Conservation (phyloP, 2,888 invertebrate species). For the Lacanobia wlatinum region DNA sequence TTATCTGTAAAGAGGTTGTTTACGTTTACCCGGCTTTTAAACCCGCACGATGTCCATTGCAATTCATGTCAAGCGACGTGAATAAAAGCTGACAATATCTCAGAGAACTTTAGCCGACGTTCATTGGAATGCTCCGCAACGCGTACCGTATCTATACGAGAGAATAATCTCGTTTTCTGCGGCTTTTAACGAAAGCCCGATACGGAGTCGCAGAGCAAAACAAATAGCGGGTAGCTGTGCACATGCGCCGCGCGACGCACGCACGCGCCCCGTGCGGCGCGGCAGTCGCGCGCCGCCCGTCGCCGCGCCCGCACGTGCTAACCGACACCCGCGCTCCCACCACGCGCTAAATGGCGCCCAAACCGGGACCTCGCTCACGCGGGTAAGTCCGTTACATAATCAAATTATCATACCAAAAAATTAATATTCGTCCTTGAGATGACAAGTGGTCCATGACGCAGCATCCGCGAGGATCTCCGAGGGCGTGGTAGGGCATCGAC, state of each 20-base stretch:
- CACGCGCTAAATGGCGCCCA: constrained; percentile 89
- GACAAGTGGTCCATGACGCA: constrained; percentile 77
- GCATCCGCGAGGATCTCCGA: constrained; percentile 77
- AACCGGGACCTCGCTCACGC: constrained; percentile 83
- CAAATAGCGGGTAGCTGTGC: constrained; percentile 81
- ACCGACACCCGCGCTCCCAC: constrained; percentile 71
- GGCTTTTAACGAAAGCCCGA: constrained; percentile 76
- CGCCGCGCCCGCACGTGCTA: constrained; percentile 78
- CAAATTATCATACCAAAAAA: constrained; percentile 34
- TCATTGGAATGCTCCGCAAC: constrained; percentile 82
- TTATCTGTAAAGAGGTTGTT: constrained; percentile 61
- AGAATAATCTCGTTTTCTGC: constrained; percentile 86
- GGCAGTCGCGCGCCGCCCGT: constrained; percentile 85
- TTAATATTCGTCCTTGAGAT: constrained; percentile 35
- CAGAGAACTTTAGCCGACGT: constrained; percentile 73
- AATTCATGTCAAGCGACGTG: constrained; percentile 75
- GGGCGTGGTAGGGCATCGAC: constrained; percentile 86
- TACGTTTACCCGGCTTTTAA: constrained; percentile 62
- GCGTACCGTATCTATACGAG: constrained; percentile 80
- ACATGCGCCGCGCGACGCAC: constrained; percentile 81
- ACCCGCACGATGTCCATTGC: constrained; percentile 69
- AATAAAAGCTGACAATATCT: constrained; percentile 78
- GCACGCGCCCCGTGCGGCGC: constrained; percentile 79
- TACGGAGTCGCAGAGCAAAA: constrained; percentile 82
- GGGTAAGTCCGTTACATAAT: constrained; percentile 84